These are phyloP conservation scores for Peromyscus melanophrys DNA, from an alignment of 2,797 vertebrate species.

Conservation along the genomic window DNA sequence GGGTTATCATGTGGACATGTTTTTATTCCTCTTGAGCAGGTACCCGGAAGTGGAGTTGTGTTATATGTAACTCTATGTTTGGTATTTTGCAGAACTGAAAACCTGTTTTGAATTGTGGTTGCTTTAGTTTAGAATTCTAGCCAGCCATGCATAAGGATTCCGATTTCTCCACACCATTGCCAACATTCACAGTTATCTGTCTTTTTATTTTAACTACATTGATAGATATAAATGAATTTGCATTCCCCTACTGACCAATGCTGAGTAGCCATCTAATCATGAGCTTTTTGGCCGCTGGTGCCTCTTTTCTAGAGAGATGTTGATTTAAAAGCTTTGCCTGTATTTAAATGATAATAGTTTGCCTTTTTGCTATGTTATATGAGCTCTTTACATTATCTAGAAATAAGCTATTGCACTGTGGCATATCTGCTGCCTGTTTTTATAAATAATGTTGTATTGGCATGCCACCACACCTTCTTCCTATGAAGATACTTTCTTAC, in stretches of 20 bases:
- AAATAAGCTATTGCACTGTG: background rate
- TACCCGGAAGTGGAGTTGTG: background rate
- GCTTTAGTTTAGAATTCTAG: background rate
- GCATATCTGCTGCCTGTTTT: conserved; percentile 14
- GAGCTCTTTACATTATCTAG: conserved; percentile 2
- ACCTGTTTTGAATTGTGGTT: background rate
- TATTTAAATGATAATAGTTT: conserved; percentile 15
- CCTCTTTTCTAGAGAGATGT: conserved; percentile 34
- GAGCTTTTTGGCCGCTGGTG: background rate
- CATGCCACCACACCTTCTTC: background rate
- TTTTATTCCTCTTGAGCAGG: background rate
- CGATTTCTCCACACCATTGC: background rate
- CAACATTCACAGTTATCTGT: too few species aligned
- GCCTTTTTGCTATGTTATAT: background rate
- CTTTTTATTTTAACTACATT: too few species aligned
- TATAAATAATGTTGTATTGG: conserved; percentile 20
- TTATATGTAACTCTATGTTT: background rate
- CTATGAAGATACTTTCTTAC: background rate
- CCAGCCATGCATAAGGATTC: background rate
- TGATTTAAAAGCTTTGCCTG: background rate
- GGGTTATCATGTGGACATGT: background rate
- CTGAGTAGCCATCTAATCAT: conserved; percentile 2
- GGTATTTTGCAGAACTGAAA: background rate
- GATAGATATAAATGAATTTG: too few species aligned
- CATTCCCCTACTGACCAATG: background rate